Base-by-base conservation (phyloP, 2,113 vertebrate genomes). In the Excalfactoria chinensis region DNA sequence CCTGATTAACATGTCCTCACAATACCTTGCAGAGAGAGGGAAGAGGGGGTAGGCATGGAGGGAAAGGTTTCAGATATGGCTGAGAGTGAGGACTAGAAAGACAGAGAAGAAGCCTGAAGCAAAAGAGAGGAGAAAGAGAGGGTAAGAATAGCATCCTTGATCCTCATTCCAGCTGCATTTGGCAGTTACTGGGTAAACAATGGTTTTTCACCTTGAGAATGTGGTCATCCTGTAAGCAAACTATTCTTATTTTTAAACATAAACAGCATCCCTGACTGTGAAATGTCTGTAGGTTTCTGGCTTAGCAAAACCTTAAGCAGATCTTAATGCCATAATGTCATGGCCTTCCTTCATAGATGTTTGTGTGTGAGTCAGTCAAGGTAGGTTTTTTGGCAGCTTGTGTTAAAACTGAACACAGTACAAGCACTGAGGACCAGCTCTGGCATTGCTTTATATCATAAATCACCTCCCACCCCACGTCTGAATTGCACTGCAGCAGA, bases 141-240 rank as follows among this genome's bases (percentile, higher is more conserved):
- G 18, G 43, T 35, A 59, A 86, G 56, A 86, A 66, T 9, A 88
- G 1, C 17, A 56, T 64, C 53, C 64, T 56, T 60, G 34, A 64
- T 89, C 58, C 63, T 81, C 3, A 2, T 53, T 75, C 4, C 43
- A 91, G 44, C 17, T 6, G 3, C 11, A 7, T 23, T 66, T 51
- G 28, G 26, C 16, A 35, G 11, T 18, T 71, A 13, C 40, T 4
- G 21, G 30, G 25, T 32, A 37, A 0, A 0, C 20, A 11, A 14
- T 70, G 13, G 1, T 69, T 95, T 70, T 58, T 88, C n/a, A 59
- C 32, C 32, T 90, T 72, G 26, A 81, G 49, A 82, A 84, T 32
- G 13, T n/a, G 53, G 23, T 28, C 44, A 90, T 32, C 21, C 30
- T 90, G 23, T 86, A 62, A 78, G 73, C 46, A 70, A 89, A 49